Percentiles rank a stretch among this genome's conserved stretches.
Conservation (phyloP, 2,797 vertebrate species). For the Aeoliscus strigatus region DNA sequence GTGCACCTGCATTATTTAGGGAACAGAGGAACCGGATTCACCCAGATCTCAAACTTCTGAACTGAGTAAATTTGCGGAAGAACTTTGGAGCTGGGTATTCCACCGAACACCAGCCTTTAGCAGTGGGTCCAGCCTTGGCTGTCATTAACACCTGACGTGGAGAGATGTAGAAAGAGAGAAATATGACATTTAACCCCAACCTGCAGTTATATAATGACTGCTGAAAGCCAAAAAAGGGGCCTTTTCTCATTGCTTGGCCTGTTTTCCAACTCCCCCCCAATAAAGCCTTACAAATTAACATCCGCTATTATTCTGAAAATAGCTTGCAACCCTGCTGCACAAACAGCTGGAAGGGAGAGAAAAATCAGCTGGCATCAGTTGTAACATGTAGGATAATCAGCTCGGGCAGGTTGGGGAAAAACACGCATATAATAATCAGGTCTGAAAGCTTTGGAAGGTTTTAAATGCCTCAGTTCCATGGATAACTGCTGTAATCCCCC, state of each 20-base stretch:
- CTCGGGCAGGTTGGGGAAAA: constrained; percentile 55
- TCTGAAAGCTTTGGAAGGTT: constrained; percentile 57
- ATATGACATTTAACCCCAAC: constrained; percentile 35
- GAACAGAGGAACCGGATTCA: constrained; percentile 30
- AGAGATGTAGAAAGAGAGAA: constrained; percentile 37
- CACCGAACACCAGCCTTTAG: constrained; percentile 8
- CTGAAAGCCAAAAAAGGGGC: constrained; percentile 52
- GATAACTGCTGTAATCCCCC: constrained; percentile 60
- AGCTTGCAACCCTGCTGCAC: constrained; percentile 62
- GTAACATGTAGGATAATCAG: constrained; percentile 63
- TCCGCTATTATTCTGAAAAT: constrained; percentile 70
- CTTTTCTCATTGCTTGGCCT: constrained; percentile 47
- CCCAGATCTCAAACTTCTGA: constrained; percentile 30
- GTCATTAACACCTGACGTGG: constrained; percentile 42
- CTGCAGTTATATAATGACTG: constrained; percentile 58
- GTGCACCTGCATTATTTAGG: constrained; percentile 59
- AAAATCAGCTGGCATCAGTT: constrained; percentile 60
- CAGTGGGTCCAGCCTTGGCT: constrained; percentile 13
- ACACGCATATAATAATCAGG: constrained; percentile 59
- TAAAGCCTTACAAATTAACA: constrained; percentile 72
- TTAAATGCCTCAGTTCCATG: constrained; percentile 48
- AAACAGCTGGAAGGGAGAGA: constrained; percentile 64
- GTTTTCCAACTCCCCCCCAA: constrained; percentile 57
- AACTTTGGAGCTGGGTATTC: too few relatives aligned
- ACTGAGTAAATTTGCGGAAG: constrained; percentile 7